Base-by-base conservation (phyloP, 2,797 vertebrate genomes). In the Helicolenus hilgendorfi region DNA sequence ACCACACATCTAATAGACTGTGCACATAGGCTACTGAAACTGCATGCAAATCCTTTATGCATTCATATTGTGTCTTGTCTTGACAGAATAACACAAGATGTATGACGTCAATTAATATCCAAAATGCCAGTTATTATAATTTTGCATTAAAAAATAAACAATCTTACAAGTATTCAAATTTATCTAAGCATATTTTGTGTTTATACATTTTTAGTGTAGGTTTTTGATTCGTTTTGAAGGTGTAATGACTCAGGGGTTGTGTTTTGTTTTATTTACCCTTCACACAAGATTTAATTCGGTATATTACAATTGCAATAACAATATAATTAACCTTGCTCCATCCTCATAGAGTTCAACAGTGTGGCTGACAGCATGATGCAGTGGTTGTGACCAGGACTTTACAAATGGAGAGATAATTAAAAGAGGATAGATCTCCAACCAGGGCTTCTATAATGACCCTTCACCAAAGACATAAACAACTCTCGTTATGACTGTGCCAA, bases 371-470 rank as follows among this genome's bases (percentile, higher is more conserved):
- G 55, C 55, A 68, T 83, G 72, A 89, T 89, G 65, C 81, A 91
- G 71, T 76, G 72, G 64, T 64, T 81, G 59, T 90, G 90, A 87
- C 86, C 62, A 35, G 79, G 73, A 80, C 80, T 77, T 83, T 77
- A 89, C 85, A 91, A 93, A 91, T 90, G 71, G 69, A 72, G 65
- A 87, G 67, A 88, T 92, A 87, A 94, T 94, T 94, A 91, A 94
- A 92, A 91, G 68, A 68, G 85, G 81, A 91, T 91, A 88, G 83
- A 85, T 75, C 77, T 83, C 72, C 64, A 82, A 84, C 71, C 55
- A 69, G 72, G 73, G 68, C 72, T 38, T 81, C 70, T 73, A 55
- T 89, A 92, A 89, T 87, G 84, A 93, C 85, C 72, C 82, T 87
- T 89, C 70, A 77, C 72, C 75, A 89, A 86, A 91, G 84, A 88